These are phyloP conservation scores for Passer montanus DNA, from an alignment of 2,113 vertebrate genomes.

Conservation along the genomic window DNA sequence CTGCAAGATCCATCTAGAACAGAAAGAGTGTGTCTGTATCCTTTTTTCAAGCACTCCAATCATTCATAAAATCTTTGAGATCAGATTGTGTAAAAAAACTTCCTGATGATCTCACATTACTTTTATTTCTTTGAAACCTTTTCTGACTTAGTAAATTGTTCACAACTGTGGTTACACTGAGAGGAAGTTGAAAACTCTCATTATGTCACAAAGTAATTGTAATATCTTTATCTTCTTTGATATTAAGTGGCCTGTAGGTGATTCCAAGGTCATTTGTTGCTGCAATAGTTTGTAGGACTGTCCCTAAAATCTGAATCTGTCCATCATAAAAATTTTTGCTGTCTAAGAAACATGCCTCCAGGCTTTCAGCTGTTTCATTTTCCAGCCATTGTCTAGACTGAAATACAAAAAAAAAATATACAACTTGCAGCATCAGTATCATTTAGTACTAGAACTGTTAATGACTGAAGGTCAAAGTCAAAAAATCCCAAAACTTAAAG, in stretches of 20 bases:
- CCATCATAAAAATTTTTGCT: not conserved
- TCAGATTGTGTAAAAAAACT: not conserved
- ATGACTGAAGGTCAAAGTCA: not conserved
- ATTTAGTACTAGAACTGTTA: not conserved
- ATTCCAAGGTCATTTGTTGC: not conserved
- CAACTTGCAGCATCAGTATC: not conserved
- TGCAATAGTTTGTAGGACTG: not conserved
- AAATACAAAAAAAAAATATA: not conserved
- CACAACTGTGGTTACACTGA: not conserved
- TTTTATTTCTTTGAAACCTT: not conserved
- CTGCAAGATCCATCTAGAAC: not conserved
- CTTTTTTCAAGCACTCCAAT: not conserved
- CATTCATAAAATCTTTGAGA: not conserved
- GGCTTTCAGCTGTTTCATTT: not conserved
- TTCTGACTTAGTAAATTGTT: not conserved
- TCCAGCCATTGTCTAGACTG: not conserved
- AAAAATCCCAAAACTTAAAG: not conserved
- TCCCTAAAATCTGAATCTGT: not conserved
- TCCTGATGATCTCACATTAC: not conserved
- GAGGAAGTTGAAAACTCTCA: not conserved
- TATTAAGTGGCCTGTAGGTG: not conserved
- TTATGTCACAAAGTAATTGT: not conserved
- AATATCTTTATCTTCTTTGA: not conserved
- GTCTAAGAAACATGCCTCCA: not conserved
- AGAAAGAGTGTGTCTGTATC: accelerated